A percentile compares a stretch with the other conserved stretches of the same genome.
phyloP scores from a whole-genome alignment of 2,113 vertebrate species.

The Platycercus adscitus region DNA sequence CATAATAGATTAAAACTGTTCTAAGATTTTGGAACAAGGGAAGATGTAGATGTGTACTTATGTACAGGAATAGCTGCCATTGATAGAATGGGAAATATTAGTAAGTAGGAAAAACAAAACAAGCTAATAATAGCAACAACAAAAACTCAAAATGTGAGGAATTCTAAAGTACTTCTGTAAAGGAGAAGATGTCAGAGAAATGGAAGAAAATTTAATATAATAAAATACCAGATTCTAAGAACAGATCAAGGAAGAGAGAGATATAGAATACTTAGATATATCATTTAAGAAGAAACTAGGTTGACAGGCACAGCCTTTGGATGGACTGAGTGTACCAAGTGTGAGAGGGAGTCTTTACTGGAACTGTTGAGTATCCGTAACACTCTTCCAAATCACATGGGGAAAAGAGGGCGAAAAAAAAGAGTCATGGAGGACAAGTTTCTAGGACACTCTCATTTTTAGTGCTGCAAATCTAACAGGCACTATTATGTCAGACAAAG shows the following conservation, averaged over 20 bases:
- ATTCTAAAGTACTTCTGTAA: not conserved
- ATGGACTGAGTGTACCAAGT: not conserved
- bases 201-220: not conserved
- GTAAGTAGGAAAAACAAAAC: not conserved
- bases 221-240: not conserved
- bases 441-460: not conserved
- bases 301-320: not conserved
- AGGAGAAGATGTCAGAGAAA: not conserved
- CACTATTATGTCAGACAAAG: not conserved
- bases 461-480: not conserved
- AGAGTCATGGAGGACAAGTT: not conserved
- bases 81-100: not conserved
- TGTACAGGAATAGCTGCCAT: not conserved
- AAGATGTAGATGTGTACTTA: not conserved
- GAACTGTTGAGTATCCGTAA: not conserved
- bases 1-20: not conserved
- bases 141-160: not conserved
- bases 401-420: not conserved
- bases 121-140: not conserved
- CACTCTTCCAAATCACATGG: not conserved
- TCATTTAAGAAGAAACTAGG: not conserved
- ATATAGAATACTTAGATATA: not conserved
- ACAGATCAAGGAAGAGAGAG: not conserved
- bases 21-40: not conserved
- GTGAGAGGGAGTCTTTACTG: not conserved